Base-by-base conservation (phyloP, 2,888 invertebrate genomes). In the Amphipoea lucens region DNA sequence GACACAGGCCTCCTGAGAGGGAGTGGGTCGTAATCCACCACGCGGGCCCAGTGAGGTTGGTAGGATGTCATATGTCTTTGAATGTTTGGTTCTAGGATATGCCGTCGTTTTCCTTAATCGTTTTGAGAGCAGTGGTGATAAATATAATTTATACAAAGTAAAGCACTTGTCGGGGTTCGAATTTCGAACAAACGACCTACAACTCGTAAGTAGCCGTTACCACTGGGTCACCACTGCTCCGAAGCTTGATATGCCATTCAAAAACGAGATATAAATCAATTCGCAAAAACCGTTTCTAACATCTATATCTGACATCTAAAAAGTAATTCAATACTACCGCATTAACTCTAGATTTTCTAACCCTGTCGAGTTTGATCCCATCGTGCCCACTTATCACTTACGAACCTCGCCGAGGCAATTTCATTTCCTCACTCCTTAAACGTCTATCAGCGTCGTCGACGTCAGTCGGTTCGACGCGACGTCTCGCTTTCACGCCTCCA, bases 381-480 rank as follows among this genome's bases (percentile, higher is more conserved):
- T 74, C 65, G 14, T 82, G 6, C 82, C 57, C 57, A 74, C 82
- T 81, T 79, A 81, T 81, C 65, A 81, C 74, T 79, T 23, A 48
- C 65, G 40, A 23, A 51, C 6, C 74, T 74, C 45, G 65, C 82
- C 66, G 57, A 51, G 57, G 57, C 74, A 74, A 82, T 79, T 79
- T 82, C 66, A 82, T 79, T 79, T 82, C 74, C 79, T 57, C 82
- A 36, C 70, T 79, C 45, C 65, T 66, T 74, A 65, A 65, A 74
- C 65, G 57, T 66, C 74, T 23, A 74, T 81, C 40, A 48, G 48
- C 14, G 40, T 48, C 40, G 29, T 17, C 29, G 40, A 40, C 65
- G 65, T 48, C 57, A 65, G 57, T 48, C n/a, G 23, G 48, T 81
- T 29, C 29, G 1, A 65, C 57, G 40, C 29, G 2, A 57, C 57